Evolutionary conservation across 2,113 vertebrate species (phyloP).

Genomic region (Anas platyrhynchos): DNA sequence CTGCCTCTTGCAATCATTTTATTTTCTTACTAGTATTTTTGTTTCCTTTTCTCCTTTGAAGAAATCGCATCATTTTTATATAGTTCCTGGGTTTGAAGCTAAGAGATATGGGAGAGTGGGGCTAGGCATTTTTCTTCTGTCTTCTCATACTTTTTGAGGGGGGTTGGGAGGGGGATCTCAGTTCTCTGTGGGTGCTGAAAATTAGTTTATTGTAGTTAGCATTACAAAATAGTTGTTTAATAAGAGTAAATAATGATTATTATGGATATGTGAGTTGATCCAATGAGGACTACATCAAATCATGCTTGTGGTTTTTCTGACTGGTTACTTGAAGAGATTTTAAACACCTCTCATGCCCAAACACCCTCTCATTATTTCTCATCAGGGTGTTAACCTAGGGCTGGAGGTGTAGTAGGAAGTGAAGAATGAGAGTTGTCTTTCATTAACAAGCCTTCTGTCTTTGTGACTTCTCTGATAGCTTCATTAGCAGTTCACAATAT

Average conservation of each 20-base stretch:
- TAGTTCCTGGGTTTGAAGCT: not conserved
- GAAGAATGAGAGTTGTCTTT: not conserved
- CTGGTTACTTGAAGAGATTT: not conserved
- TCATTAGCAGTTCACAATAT: not conserved
- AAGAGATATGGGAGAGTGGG: not conserved
- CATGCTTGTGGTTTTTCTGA: not conserved
- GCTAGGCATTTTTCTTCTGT: not conserved
- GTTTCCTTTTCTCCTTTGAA: slow-evolving; percentile 14
- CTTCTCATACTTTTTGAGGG: not conserved
- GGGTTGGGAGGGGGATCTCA: not conserved
- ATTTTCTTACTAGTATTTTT: not conserved
- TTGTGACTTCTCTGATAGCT: not conserved
- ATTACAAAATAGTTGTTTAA: not conserved
- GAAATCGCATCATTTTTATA: not conserved
- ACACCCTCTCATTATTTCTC: not conserved
- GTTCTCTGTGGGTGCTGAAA: not conserved
- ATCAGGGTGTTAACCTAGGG: not conserved
- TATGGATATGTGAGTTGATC: not conserved
- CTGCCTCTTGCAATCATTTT: not conserved
- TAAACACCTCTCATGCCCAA: not conserved
- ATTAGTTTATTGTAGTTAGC: not conserved
- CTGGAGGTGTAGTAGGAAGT: not conserved
- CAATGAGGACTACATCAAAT: not conserved
- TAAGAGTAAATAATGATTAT: not conserved
- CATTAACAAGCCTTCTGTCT: not conserved